A percentile compares a stretch with the other conserved stretches of the same genome.
These are phyloP conservation scores for Cecropterus lyciades DNA, from an alignment of 1,140 invertebrate genomes.

Conservation along the genomic window DNA sequence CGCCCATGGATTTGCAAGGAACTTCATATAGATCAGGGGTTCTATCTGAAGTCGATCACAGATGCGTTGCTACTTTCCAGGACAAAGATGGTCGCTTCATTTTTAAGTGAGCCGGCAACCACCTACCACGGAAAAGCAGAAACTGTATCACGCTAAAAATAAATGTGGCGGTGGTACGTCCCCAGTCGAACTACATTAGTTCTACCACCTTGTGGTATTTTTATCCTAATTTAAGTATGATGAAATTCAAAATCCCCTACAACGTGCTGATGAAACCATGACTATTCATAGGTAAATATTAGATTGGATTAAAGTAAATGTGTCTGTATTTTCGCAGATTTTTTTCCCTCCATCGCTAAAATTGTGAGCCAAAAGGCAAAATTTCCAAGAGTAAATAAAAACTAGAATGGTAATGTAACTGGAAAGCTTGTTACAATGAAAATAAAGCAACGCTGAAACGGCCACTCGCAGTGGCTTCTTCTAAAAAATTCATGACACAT, in stretches of 20 bases:
- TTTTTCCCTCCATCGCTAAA: background rate
- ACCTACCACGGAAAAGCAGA: too few species aligned
- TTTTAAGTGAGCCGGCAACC: too few species aligned
- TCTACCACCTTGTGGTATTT: too few species aligned
- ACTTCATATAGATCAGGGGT: too few species aligned
- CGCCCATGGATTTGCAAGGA: too few species aligned
- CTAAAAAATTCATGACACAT: constrained; percentile 29
- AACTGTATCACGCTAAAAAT: too few species aligned
- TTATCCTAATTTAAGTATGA: background rate
- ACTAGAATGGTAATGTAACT: constrained; percentile 14
- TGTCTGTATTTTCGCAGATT: background rate
- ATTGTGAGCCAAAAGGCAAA: background rate
- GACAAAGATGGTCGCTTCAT: too few species aligned
- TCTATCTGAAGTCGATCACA: too few species aligned
- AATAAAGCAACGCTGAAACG: constrained; percentile 27
- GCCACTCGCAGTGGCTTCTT: constrained; percentile 6
- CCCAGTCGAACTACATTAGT: too few species aligned
- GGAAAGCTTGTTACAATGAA: constrained; percentile 26
- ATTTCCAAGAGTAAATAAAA: background rate
- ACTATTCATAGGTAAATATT: background rate
- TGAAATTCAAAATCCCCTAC: background rate
- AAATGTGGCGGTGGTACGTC: too few species aligned
- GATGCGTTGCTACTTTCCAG: too few species aligned
- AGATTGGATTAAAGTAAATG: background rate
- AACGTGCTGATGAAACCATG: background rate